Conservation (phyloP, 2,797 vertebrate genomes). For the Ammospiza maritima region DNA sequence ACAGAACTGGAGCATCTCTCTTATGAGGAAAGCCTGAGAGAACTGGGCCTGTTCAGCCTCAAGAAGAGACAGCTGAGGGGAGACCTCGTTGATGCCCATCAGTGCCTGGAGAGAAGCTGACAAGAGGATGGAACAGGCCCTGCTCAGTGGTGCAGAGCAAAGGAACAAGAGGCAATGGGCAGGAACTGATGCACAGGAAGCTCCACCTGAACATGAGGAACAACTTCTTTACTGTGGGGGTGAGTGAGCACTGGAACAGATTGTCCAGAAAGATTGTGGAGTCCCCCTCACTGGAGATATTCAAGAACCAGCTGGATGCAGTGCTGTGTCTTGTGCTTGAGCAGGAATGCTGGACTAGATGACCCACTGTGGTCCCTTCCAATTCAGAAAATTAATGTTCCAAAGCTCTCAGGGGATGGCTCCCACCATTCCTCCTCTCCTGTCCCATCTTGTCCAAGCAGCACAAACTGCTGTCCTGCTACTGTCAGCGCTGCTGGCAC, state of each 20-base stretch:
- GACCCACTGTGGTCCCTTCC: not conserved
- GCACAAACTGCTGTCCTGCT: not conserved
- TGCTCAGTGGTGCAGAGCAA: not conserved
- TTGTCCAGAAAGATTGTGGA: not conserved
- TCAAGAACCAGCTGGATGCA: not conserved
- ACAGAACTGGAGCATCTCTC: not conserved
- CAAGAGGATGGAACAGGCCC: not conserved
- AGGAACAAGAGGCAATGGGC: not conserved
- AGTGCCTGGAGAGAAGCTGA: not conserved
- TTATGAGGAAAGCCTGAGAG: fast-evolving
- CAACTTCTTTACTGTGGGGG: fast-evolving
- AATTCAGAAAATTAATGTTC: not conserved
- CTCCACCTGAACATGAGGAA: not conserved
- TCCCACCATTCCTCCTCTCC: not conserved
- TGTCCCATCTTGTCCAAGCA: not conserved
- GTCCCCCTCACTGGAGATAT: not conserved
- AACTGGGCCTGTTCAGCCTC: not conserved
- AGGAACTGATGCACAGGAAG: not conserved
- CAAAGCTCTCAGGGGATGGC: not conserved
- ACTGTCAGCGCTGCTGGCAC: not conserved
- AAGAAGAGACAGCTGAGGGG: too few relatives aligned
- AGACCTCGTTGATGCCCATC: not conserved
- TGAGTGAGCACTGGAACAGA: fast-evolving
- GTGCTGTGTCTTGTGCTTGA: not conserved
- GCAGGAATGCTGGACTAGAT: not conserved